A percentile compares a stretch with the other conserved stretches of the same genome.
These are phyloP conservation scores for Electrophaes corylata DNA, from an alignment of 2,888 invertebrate species.

Conservation along the genomic window DNA sequence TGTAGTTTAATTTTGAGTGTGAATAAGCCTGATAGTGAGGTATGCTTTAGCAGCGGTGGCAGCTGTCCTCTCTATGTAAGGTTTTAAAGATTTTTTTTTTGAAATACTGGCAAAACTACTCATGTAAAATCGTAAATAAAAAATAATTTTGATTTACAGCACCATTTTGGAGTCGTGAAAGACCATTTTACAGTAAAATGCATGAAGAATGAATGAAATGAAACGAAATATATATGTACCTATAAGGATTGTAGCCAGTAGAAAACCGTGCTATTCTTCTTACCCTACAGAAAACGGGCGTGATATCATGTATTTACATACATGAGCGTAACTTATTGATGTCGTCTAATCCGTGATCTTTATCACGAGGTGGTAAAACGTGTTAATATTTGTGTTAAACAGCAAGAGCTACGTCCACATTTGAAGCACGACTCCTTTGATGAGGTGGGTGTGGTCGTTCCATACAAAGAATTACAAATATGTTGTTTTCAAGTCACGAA, in stretches of 20 bases:
- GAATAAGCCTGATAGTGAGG: too few relatives aligned
- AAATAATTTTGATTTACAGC: too few relatives aligned
- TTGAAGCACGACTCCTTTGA: slow-evolving; percentile 21
- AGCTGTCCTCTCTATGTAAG: too few relatives aligned
- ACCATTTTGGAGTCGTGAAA: too few relatives aligned
- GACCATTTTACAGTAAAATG: too few relatives aligned
- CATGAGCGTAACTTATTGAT: not conserved
- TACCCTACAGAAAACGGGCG: not conserved
- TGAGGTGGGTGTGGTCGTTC: slow-evolving; percentile 6
- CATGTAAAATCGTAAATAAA: too few relatives aligned
- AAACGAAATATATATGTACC: not conserved
- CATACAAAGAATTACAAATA: slow-evolving; percentile 2
- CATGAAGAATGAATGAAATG: too few relatives aligned
- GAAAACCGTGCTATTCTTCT: not conserved
- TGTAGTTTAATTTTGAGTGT: too few relatives aligned
- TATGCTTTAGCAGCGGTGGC: too few relatives aligned
- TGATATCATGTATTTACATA: not conserved
- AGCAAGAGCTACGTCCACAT: slow-evolving; percentile 19
- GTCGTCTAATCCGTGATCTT: slow-evolving; percentile 18
- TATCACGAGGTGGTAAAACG: slow-evolving; percentile 21
- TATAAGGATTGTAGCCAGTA: not conserved
- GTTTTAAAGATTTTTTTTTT: too few relatives aligned
- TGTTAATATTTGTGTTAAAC: slow-evolving; percentile 23
- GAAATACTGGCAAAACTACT: too few relatives aligned
- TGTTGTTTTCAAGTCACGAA: slow-evolving; percentile 22